Percentiles rank a stretch among this genome's conserved stretches.
phyloP scores from a whole-genome alignment of 2,113 vertebrate genomes.

The Excalfactoria chinensis region DNA sequence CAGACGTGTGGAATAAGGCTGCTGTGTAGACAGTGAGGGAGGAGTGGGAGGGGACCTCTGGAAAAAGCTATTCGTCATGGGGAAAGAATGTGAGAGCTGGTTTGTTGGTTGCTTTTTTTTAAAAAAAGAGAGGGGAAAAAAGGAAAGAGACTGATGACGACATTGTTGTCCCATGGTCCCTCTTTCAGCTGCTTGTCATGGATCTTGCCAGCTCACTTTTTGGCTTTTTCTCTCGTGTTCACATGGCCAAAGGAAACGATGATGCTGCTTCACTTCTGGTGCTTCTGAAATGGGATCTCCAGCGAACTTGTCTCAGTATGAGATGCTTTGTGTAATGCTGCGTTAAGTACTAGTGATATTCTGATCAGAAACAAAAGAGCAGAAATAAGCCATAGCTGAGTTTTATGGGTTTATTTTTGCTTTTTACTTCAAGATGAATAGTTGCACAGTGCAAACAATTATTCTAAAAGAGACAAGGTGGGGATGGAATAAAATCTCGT shows the following conservation, averaged over 20 bases:
- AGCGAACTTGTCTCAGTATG: neutral
- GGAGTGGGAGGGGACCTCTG: conserved; percentile 20
- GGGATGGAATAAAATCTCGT: neutral
- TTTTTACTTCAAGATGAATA: neutral
- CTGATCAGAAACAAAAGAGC: neutral
- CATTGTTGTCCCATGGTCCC: conserved; percentile 6
- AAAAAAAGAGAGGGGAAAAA: neutral
- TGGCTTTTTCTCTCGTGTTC: conserved; percentile 14
- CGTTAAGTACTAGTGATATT: neutral
- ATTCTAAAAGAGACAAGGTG: neutral
- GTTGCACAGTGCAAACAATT: neutral
- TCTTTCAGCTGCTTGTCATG: conserved; percentile 41
- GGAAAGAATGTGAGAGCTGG: conserved; percentile 12
- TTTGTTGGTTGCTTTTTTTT: neutral
- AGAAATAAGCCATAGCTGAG: neutral
- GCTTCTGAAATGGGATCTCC: neutral
- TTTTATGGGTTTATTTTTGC: neutral
- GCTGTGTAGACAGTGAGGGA: neutral
- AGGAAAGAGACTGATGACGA: neutral
- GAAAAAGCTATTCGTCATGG: conserved; percentile 7
- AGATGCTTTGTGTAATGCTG: neutral
- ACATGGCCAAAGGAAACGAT: neutral
- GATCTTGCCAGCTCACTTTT: conserved; percentile 17
- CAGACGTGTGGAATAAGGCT: neutral
- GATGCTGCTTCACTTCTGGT: neutral